Evolutionary conservation across 2,888 invertebrate genomes (phyloP).

Genomic region (Cataglyphis cursor): DNA sequence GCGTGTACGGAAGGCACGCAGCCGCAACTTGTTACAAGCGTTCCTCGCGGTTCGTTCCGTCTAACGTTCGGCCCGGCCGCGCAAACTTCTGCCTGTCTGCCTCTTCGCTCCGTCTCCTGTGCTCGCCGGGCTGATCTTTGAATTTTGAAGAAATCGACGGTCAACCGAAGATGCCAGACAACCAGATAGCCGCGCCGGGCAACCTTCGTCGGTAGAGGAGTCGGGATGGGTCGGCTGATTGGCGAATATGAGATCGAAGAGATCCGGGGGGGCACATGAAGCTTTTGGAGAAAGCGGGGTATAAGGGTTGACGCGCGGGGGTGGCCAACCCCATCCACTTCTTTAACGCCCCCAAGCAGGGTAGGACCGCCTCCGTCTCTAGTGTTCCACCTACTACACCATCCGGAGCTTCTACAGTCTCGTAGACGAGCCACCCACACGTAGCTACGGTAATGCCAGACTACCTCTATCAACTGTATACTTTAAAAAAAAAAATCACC

Average conservation of each 20-base stretch:
- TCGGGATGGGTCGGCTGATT: conserved; percentile 79
- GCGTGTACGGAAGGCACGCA: neutral
- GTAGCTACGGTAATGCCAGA: conserved; percentile 74
- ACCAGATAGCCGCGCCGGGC: conserved; percentile 64
- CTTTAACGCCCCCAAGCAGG: conserved; percentile 85
- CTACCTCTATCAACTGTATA: conserved; percentile 76
- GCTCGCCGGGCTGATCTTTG: conserved; percentile 53
- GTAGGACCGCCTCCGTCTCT: conserved; percentile 86
- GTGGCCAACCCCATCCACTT: conserved; percentile 83
- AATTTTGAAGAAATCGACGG: conserved; percentile 69
- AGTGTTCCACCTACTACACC: conserved; percentile 85
- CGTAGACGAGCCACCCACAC: conserved; percentile 77
- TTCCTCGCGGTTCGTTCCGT: conserved; percentile 24
- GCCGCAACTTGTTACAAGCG: conserved; percentile 6
- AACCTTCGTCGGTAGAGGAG: conserved; percentile 66
- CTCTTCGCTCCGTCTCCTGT: conserved; percentile 36
- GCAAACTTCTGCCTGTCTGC: conserved; percentile 32
- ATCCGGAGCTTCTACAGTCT: conserved; percentile 80
- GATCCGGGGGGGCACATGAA: conserved; percentile 77
- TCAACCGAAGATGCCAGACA: conserved; percentile 52
- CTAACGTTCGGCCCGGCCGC: conserved; percentile 32
- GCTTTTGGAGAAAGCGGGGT: conserved; percentile 77
- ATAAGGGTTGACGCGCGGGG: conserved; percentile 82
- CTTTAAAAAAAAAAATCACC: conserved; percentile 76
- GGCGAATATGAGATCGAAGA: conserved; percentile 83